phyloP scores from a whole-genome alignment of 2,797 vertebrate species.

The Neosilurus hyrtlii region DNA sequence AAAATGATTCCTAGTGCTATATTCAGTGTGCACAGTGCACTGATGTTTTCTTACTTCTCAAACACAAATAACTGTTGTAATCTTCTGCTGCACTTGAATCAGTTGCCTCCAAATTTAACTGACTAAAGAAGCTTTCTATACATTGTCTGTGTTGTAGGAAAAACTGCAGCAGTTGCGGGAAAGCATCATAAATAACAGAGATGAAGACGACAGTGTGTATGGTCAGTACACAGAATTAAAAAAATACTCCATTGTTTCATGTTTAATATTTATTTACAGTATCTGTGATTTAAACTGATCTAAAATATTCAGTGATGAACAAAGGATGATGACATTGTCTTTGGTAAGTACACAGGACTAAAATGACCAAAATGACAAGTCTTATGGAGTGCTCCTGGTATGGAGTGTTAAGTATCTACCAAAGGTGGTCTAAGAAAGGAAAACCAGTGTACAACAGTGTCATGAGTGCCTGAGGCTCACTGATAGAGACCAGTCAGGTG shows the following conservation, averaged over 20 bases:
- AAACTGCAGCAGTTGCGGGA: slow-evolving; percentile 64
- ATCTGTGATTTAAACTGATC: too few species aligned
- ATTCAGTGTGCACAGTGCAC: background rate
- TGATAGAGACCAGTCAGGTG: too few species aligned
- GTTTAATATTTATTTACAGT: background rate
- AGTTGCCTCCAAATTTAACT: background rate
- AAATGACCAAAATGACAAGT: too few species aligned
- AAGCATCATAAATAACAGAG: slow-evolving; percentile 57
- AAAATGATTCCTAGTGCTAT: background rate
- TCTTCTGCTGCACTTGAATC: background rate
- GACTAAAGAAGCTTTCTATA: background rate
- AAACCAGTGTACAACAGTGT: too few species aligned
- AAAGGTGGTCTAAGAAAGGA: too few species aligned
- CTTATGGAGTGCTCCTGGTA: too few species aligned
- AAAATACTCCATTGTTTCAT: background rate
- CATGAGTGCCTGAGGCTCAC: too few species aligned
- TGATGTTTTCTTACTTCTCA: background rate
- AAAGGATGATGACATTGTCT: too few species aligned
- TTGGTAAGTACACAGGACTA: too few species aligned
- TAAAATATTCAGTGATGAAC: too few species aligned
- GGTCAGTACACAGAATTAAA: slow-evolving; percentile 58
- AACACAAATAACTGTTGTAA: background rate
- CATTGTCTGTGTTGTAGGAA: slow-evolving; percentile 57
- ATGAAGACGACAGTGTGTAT: slow-evolving; percentile 65
- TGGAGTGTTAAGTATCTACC: too few species aligned